Evolutionary conservation across 2,113 vertebrate species (phyloP).

Genomic region (Phaethornis superciliosus): DNA sequence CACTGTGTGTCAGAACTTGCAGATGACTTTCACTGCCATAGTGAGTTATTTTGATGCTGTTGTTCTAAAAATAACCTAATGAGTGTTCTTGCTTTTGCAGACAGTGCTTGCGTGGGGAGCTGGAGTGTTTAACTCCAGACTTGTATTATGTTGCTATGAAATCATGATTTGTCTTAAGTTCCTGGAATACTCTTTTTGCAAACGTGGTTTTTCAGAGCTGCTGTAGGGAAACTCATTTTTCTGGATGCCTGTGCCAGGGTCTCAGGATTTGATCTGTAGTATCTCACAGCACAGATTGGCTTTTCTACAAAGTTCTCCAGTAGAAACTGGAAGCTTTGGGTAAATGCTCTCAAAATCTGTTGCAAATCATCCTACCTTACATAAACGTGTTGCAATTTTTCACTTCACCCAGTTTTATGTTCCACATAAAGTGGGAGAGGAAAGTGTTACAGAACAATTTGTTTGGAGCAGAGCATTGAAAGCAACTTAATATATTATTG

Average conservation of each 20-base stretch:
- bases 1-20: not conserved
- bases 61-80: not conserved
- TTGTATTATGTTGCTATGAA: rapidly evolving
- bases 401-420: not conserved
- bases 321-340: not conserved
- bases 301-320: not conserved
- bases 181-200: not conserved
- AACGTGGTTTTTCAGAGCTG: not conserved
- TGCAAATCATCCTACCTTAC: not conserved
- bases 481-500: not conserved
- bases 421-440: not conserved
- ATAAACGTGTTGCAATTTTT: not conserved
- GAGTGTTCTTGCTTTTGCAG: not conserved
- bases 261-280: not conserved
- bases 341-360: not conserved
- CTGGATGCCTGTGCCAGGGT: rapidly evolving
- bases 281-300: not conserved
- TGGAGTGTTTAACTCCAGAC: not conserved
- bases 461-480: not conserved
- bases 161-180: not conserved
- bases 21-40: not conserved
- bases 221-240: not conserved
- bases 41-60: not conserved
- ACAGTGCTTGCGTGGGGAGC: not conserved
- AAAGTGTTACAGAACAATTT: not conserved